Base-by-base conservation (phyloP, 2,888 invertebrate genomes). In the Bombyx huttoni region DNA sequence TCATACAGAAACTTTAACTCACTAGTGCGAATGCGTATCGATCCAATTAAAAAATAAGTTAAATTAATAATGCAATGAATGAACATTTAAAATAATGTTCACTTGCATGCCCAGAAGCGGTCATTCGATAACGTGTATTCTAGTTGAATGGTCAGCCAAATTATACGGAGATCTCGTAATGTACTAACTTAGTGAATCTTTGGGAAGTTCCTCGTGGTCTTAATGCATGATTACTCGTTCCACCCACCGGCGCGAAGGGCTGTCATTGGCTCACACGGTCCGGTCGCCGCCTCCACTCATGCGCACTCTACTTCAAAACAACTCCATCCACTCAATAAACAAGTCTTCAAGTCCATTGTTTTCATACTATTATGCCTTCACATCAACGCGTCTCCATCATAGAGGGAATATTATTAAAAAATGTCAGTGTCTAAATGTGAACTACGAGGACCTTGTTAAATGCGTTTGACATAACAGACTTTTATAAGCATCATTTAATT, bases 251-350 rank as follows among this genome's bases (percentile, higher is more conserved):
- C 61, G 54, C 62, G 67, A 63, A 66, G 73, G 65, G 73, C 78
- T 78, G 77, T 76, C 74, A 86, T 87, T 86, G 87, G 87, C 73
- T 74, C 76, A 68, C 70, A 62, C 64, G 58, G 62, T 58, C 58
- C 67, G 65, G 80, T 71, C 82, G 70, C 84, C 87, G 85, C 87
- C 87, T 85, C 78, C 83, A 76, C 80, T 83, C 76, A 73, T 78
- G 82, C 79, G 77, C 83, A 78, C 73, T 80, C 78, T 73, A 71
- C 77, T 81, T 81, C 77, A 78, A 79, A 82, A 84, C 82, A 80
- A 82, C 85, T 86, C 85, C 82, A 84, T 84, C 78, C 68, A 75
- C 75, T 80, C 78, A 80, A 85, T 85, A 85, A 86, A 84, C 83
- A 82, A 84, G 85, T 81, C 83, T 82, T 78, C 74, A 78, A 77